Conservation (phyloP, 2,888 invertebrate genomes). For the Conomelus anceps region DNA sequence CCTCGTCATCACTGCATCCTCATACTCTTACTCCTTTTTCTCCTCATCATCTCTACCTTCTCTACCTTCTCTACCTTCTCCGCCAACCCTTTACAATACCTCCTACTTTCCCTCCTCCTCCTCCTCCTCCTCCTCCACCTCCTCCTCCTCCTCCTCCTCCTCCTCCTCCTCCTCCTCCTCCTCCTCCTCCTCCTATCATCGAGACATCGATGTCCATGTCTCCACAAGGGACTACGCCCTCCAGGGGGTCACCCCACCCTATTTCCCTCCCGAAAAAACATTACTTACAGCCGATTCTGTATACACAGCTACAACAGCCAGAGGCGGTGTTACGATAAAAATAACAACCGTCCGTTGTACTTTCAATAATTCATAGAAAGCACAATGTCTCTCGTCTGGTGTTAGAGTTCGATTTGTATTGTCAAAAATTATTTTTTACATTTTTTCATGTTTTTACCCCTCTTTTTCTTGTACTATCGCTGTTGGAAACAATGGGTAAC, state of each 20-base stretch:
- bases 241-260: not conserved
- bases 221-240: not conserved
- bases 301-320: not conserved
- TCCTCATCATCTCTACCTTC: no score
- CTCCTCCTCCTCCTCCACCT: not conserved
- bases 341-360: not conserved
- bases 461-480: not conserved
- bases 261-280: not conserved
- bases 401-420: not conserved
- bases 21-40: not conserved
- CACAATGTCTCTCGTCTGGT: not conserved
- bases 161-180: no score
- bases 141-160: no score
- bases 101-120: not conserved
- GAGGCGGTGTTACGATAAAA: not conserved
- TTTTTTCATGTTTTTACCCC: not conserved
- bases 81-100: no score
- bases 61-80: no score
- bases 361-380: not conserved
- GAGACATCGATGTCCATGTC: not conserved
- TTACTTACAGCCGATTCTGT: not conserved
- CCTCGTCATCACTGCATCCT: no score
- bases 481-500: not conserved
- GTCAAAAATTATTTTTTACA: not conserved
- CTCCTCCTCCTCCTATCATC: no score